phyloP scores from a whole-genome alignment of 2,797 vertebrate genomes.

The Austrolebias charrua region DNA sequence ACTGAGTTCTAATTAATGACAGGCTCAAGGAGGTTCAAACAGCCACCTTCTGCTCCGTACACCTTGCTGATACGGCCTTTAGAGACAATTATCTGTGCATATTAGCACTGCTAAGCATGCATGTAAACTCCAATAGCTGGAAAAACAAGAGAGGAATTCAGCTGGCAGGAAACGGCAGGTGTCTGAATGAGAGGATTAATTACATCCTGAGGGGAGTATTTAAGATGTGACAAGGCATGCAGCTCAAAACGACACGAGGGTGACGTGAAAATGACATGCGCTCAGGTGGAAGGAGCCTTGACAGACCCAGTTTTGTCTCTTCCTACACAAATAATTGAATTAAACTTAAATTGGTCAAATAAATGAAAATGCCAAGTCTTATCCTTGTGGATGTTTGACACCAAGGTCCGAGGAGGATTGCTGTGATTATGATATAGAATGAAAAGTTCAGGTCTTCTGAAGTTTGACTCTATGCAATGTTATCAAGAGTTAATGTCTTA shows the following conservation, averaged over 20 bases:
- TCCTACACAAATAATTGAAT: conserved; percentile 54
- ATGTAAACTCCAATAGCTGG: conserved; percentile 34
- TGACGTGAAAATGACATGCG: conserved; percentile 40
- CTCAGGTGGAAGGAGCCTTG: conserved; percentile 28
- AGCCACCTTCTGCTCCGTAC: conserved; percentile 48
- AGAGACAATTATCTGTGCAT: conserved; percentile 58
- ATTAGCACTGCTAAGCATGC: conserved; percentile 56
- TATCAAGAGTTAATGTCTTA: too few species aligned
- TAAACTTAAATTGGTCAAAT: conserved; percentile 47
- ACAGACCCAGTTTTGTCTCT: conserved; percentile 31
- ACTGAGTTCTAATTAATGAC: conserved; percentile 63
- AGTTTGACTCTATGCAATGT: too few species aligned
- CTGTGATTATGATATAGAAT: conserved; percentile 4
- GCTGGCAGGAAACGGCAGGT: conserved; percentile 46
- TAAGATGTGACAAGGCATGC: conserved; percentile 52
- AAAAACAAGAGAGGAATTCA: conserved; percentile 56
- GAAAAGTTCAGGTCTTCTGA: too few species aligned
- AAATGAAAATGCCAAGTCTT: conserved; percentile 51
- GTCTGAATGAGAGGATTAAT: conserved; percentile 66
- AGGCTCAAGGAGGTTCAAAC: conserved; percentile 59
- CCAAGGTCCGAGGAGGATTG: conserved; percentile 21
- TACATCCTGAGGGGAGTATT: conserved; percentile 52
- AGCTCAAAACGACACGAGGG: conserved; percentile 24
- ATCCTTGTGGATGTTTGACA: conserved; percentile 19
- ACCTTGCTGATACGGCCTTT: conserved; percentile 50